Conservation (phyloP, 2,797 vertebrate genomes). For the Euthynnus affinis region DNA sequence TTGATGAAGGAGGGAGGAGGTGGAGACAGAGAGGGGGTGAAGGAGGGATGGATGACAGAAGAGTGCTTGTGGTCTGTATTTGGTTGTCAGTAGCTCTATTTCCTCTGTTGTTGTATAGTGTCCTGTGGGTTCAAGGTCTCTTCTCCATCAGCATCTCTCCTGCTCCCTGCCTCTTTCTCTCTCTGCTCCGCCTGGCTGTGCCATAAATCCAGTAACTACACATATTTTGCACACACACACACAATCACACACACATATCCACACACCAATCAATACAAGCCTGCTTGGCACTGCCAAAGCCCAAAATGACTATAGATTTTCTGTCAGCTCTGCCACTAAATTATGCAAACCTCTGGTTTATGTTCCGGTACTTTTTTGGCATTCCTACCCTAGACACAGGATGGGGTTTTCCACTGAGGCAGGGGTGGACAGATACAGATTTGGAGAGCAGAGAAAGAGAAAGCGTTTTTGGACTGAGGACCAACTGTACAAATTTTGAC, state of each 20-base stretch:
- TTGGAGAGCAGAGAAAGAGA: neutral
- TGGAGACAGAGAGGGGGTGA: neutral
- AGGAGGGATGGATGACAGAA: neutral
- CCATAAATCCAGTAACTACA: conserved; percentile 81
- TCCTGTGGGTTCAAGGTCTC: conserved; percentile 75
- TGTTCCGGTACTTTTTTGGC: conserved; percentile 76
- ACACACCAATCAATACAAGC: conserved; percentile 86
- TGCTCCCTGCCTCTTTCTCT: conserved; percentile 27
- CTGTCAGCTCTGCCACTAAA: conserved; percentile 88
- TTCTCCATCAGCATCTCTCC: conserved; percentile 52
- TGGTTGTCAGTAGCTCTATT: conserved; percentile 67
- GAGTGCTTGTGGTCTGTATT: conserved; percentile 36
- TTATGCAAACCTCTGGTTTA: conserved; percentile 89
- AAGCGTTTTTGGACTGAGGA: neutral
- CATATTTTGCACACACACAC: conserved; percentile 49
- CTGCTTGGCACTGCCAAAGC: conserved; percentile 89
- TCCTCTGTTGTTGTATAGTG: conserved; percentile 63
- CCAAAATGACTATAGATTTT: conserved; percentile 97
- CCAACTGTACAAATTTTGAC: neutral
- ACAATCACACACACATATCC: conserved; percentile 17
- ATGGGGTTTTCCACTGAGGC: conserved; percentile 44
- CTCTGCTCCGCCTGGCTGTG: conserved; percentile 54
- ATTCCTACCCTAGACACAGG: conserved; percentile 34
- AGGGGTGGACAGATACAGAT: conserved; percentile 15
- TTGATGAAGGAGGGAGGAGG: conserved; percentile 8